Base-by-base conservation (phyloP, 2,888 invertebrate species). In the Gerris lacustris region DNA sequence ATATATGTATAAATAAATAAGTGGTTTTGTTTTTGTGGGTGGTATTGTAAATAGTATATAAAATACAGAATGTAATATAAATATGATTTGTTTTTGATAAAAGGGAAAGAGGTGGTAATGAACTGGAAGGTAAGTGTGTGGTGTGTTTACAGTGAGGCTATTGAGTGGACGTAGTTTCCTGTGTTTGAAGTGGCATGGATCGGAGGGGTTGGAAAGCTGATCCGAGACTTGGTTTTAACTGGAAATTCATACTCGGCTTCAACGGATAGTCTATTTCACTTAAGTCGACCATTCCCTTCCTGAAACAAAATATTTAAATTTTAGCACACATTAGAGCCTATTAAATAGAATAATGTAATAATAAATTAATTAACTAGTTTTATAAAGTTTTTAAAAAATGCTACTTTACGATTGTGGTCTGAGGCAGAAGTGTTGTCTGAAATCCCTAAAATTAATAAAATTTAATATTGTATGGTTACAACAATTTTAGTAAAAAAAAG, bases 181-280 rank as follows among this genome's bases (percentile, higher is more conserved):
- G 64, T 31, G 31, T 31, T 18, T 31, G 18, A 64, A 67, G 66
- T 47, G 80, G 78, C 74, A 78, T 77, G 75, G 82, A 83, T 77
- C 83, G 86, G 77, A 89, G 83, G 77, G 89, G 88, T 81, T 90
- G 87, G 84, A 92, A 92, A 77, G 91, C 91, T 68, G 91, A 91
- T 76, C 90, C 88, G 75, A 87, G 84, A 78, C 91, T 91, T 72
- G 91, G 91, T 78, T 88, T 87, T 81, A 91, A 84, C 78, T 89
- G 88, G 83, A 90, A 91, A 75, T 86, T 87, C 78, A 85, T 84
- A 75, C 86, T 84, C 69, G 89, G 89, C 80, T 88, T 88, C 77
- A 82, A 75, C 11, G 77, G 80, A 77, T 81, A 81, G 75, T 81
- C 81, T 77, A 82, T 79, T 77, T 82, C 80, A 76, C 80, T 81